Percentiles rank a stretch among this genome's conserved stretches.
phyloP scores from a whole-genome alignment of 2,888 invertebrate species.

The Pseudanteris insignis region DNA sequence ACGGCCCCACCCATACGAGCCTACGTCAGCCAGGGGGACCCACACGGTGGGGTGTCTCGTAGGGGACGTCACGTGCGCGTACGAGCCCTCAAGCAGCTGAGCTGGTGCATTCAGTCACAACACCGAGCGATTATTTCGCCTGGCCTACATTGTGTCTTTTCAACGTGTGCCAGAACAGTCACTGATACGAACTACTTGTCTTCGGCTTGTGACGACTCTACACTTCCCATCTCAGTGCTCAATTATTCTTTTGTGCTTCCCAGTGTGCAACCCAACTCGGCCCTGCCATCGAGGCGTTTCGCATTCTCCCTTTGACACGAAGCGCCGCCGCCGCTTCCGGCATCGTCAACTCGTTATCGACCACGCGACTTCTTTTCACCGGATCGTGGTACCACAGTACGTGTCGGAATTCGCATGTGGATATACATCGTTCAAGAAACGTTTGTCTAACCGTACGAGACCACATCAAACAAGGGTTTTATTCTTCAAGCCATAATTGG shows the following conservation, averaged over 20 bases:
- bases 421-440: no score
- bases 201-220: conserved; percentile 30
- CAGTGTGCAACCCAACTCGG: conserved; percentile 6
- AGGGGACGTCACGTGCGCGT: conserved; percentile 27
- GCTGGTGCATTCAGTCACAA: conserved; percentile 13
- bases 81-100: conserved; percentile 24
- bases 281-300: not conserved
- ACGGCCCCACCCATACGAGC: not conserved
- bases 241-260: conserved; percentile 24
- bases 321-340: conserved; percentile 3
- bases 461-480: no score
- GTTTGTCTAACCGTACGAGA: no score
- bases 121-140: conserved; percentile 30
- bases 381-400: no score
- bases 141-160: conserved; percentile 32
- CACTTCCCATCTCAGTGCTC: conserved; percentile 13
- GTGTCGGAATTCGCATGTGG: no score
- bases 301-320: conserved; percentile 1
- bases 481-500: no score
- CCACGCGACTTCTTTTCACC: conserved; percentile 1
- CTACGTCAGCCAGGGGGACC: not conserved
- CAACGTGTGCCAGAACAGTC: conserved; percentile 28
- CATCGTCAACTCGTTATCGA: conserved; percentile 7
- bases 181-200: conserved; percentile 34
- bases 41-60: conserved; percentile 4